Conservation (phyloP, 2,113 vertebrate genomes). For the Lota lota region DNA sequence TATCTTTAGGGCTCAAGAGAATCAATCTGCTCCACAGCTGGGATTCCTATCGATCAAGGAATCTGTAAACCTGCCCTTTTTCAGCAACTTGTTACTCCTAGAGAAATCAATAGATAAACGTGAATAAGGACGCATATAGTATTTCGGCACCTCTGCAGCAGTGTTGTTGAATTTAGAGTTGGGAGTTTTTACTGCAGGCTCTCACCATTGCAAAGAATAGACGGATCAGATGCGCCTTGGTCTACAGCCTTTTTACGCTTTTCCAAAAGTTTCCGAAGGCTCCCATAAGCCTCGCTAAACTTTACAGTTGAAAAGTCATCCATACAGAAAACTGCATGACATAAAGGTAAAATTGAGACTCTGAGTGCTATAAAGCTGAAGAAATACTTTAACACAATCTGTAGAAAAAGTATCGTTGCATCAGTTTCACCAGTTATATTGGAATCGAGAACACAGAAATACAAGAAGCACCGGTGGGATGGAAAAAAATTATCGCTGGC, state of each 20-base stretch:
- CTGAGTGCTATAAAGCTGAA: constrained; percentile 35
- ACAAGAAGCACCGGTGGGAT: no score
- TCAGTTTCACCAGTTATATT: constrained; percentile 26
- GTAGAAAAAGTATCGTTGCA: constrained; percentile 36
- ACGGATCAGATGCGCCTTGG: not conserved
- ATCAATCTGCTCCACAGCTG: not conserved
- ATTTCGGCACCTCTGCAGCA: not conserved
- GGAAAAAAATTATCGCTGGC: not conserved
- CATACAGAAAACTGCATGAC: constrained; percentile 42
- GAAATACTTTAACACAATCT: constrained; percentile 38
- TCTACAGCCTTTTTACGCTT: not conserved
- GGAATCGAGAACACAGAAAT: constrained; percentile 15
- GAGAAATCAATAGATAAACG: not conserved
- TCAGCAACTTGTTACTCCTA: no score
- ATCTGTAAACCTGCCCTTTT: no score
- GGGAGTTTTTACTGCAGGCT: not conserved
- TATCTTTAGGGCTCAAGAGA: not conserved
- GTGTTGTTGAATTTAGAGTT: not conserved
- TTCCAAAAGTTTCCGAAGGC: not conserved
- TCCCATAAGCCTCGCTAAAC: not conserved
- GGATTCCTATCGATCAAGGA: not conserved
- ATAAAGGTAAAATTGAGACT: constrained; percentile 33
- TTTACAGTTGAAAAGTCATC: constrained; percentile 25
- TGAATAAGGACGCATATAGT: not conserved
- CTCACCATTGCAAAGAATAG: not conserved